A percentile compares a stretch with the other conserved stretches of the same genome.
Evolutionary conservation across 2,797 vertebrate species (phyloP).

Genomic region (Sebastes taczanowskii): DNA sequence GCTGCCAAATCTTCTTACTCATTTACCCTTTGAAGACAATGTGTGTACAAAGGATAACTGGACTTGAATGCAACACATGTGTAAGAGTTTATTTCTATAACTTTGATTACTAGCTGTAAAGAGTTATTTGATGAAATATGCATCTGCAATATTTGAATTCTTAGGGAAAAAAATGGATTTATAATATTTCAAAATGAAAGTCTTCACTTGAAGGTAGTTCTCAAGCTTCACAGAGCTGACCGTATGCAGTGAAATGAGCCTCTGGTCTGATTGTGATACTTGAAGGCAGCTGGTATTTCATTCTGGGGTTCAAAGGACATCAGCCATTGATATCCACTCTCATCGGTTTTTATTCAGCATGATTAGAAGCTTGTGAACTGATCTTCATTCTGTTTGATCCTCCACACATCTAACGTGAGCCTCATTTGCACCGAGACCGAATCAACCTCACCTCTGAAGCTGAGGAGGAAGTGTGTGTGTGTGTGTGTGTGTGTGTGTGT

Average conservation of each 20-base stretch:
- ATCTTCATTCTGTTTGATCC: constrained; percentile 52
- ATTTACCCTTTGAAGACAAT: not conserved
- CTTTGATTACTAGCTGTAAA: not conserved
- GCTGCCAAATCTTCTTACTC: not conserved
- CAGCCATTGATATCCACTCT: constrained; percentile 15
- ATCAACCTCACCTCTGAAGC: constrained; percentile 9
- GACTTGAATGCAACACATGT: not conserved
- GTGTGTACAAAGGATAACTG: not conserved
- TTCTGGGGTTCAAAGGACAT: constrained; percentile 30
- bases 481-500: not conserved
- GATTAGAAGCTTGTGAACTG: constrained; percentile 24
- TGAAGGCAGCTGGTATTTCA: constrained; percentile 16
- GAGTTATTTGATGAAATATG: not conserved
- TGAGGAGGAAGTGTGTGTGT: not conserved
- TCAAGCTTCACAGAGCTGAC: not conserved
- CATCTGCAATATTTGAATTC: not conserved
- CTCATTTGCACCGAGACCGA: constrained; percentile 14
- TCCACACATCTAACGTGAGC: not conserved
- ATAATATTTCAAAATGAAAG: not conserved
- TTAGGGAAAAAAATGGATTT: not conserved
- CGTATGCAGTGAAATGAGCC: not conserved
- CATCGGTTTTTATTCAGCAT: constrained; percentile 17
- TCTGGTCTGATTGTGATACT: constrained; percentile 9
- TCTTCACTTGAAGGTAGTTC: not conserved
- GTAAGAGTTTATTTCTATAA: not conserved